These are phyloP conservation scores for Heliconius erato DNA, from an alignment of 2,888 invertebrate species.

Conservation along the genomic window DNA sequence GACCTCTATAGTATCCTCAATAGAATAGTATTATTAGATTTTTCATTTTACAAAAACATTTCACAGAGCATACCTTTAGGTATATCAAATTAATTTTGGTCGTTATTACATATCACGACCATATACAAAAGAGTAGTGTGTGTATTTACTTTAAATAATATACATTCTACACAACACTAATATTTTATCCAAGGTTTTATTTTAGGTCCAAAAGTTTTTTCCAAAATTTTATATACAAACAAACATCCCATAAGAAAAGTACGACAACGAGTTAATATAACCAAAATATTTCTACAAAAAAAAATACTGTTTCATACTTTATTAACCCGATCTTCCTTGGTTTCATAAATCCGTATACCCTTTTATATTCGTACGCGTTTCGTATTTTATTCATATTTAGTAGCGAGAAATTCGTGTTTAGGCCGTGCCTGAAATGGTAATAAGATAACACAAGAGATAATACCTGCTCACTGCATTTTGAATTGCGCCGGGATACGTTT, in stretches of 20 bases:
- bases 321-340: slow-evolving; percentile 47
- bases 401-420: slow-evolving; percentile 46
- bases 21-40: neutral
- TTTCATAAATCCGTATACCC: slow-evolving; percentile 51
- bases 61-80: neutral
- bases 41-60: neutral
- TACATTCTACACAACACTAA: neutral
- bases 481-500: slow-evolving; percentile 9
- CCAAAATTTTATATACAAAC: slow-evolving; percentile 1
- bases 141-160: neutral
- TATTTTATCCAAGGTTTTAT: too few relatives aligned
- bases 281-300: slow-evolving; percentile 39
- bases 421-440: slow-evolving; percentile 47
- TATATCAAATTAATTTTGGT: neutral
- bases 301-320: slow-evolving; percentile 46
- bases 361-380: slow-evolving; percentile 49
- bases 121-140: neutral
- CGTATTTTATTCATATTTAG: slow-evolving; percentile 52
- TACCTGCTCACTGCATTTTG: slow-evolving; percentile 33
- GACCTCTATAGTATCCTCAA: too few relatives aligned
- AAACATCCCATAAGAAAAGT: slow-evolving; percentile 27
- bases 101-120: neutral
- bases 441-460: slow-evolving; percentile 42
- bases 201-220: neutral
- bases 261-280: slow-evolving; percentile 40